Conservation (phyloP, 2,797 vertebrate species). For the Remorina albescens region DNA sequence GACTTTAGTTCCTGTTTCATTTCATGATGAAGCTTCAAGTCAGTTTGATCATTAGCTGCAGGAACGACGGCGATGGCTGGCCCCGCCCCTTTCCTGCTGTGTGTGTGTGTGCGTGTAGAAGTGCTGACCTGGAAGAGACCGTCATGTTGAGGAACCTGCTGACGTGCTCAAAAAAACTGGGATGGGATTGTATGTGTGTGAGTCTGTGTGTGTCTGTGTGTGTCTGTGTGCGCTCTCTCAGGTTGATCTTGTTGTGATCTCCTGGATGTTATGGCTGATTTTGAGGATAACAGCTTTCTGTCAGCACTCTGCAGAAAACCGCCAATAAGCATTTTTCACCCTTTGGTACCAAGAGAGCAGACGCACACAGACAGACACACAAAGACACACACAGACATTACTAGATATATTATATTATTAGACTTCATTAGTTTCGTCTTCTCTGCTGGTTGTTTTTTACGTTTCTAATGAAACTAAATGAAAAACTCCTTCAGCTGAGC, state of each 20-base stretch:
- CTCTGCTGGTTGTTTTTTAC: neutral
- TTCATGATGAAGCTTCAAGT: neutral
- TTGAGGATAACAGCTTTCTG: constrained; percentile 64
- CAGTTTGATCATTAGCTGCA: neutral
- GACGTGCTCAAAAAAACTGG: too few species aligned
- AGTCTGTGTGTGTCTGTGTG: constrained; percentile 4
- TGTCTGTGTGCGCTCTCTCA: neutral
- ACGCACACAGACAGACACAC: too few species aligned
- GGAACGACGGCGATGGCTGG: neutral
- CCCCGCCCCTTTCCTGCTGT: neutral
- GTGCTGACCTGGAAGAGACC: constrained; percentile 56
- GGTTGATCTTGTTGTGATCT: constrained; percentile 66
- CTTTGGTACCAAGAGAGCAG: constrained; percentile 22
- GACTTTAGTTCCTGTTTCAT: too few species aligned
- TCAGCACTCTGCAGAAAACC: constrained; percentile 67
- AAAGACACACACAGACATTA: constrained; percentile 25
- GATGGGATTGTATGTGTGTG: too few species aligned
- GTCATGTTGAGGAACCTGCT: constrained; percentile 60
- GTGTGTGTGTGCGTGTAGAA: constrained; percentile 38
- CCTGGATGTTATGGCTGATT: constrained; percentile 59
- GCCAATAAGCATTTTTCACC: constrained; percentile 57
- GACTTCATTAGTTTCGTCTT: neutral
- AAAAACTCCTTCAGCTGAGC: too few species aligned
- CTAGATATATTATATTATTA: neutral
- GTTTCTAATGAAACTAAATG: neutral